Base-by-base conservation (phyloP, 2,113 vertebrate genomes). In the Illadopsis cleaveri region DNA sequence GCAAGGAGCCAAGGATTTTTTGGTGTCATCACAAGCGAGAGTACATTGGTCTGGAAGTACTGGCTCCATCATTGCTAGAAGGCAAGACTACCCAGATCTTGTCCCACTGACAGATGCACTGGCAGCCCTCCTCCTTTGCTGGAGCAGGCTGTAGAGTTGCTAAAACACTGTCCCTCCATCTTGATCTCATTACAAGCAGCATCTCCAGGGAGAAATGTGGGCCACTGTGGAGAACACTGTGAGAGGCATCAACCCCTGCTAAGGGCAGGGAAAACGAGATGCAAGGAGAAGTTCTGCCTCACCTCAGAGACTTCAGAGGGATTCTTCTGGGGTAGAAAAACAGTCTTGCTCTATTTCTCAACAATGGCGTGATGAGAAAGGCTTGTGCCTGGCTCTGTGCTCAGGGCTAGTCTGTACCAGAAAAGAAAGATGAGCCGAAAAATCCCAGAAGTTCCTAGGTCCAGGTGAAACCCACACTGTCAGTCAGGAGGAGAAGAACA, bases 1-100 rank as follows among this genome's bases (percentile, higher is more conserved):
- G 64, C 72, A 31, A 94, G 64, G 61, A 94, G 82, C 83, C 91
- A 91, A 82, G 45, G 73, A 75, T 90, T 85, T 89, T 76, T 85
- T 84, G 64, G 86, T 87, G 92, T 96, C 89, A 80, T 91, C 25
- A 5, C 25, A 82, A 86, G 83, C 8, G 2, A 93, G 86, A 91
- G 83, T 83, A 82, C 70, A 28, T 69, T 80, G 69, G 89, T 45
- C 69, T 79, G 62, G 66, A 86, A 89, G 61, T 54, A 88, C 69
- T 35, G 2, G 53, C 47, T 92, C 91, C 73, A 58, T 83, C 28
- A 0, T 76, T 72, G 42, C 85, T 78, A 37, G 57, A 95, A 79
- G 75, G 42, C 76, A 75, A 38, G 61, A n/a, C 72, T 70, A 61
- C 12, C 81, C 56, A 11, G 40, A 42, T 25, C 48, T 60, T n/a